Percentiles rank a stretch among this genome's conserved stretches.
Evolutionary conservation across 2,797 vertebrate genomes (phyloP).

Genomic region (Peromyscus nudipes): DNA sequence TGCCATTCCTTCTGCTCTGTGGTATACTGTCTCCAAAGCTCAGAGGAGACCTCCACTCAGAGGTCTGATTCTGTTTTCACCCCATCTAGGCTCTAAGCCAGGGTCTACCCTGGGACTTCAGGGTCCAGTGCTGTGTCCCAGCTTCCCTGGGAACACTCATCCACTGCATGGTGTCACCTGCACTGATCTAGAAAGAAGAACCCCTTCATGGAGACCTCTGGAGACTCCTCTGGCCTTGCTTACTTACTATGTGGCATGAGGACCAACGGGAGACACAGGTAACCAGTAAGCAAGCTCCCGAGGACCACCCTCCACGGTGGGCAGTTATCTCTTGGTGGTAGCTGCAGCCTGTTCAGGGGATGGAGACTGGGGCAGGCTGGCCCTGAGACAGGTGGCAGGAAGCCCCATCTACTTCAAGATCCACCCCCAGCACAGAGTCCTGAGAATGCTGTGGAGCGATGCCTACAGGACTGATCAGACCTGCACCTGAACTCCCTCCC

Average conservation of each 20-base stretch:
- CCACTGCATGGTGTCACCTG: not conserved
- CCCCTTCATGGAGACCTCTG: accelerated
- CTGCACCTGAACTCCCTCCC: not conserved
- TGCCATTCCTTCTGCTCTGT: too few species aligned
- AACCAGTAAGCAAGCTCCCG: too few species aligned
- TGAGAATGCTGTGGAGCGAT: too few species aligned
- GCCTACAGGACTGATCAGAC: not conserved
- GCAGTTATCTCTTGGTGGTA: not conserved
- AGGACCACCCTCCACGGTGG: not conserved
- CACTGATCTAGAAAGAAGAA: not conserved
- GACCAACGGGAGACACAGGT: not conserved
- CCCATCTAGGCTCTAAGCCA: not conserved
- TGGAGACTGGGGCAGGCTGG: not conserved
- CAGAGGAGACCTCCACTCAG: not conserved
- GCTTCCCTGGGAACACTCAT: not conserved
- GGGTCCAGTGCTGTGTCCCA: too few species aligned
- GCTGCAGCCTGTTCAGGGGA: not conserved
- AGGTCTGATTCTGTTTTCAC: not conserved
- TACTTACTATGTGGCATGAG: not conserved
- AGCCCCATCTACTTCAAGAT: not conserved
- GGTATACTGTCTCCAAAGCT: too few species aligned
- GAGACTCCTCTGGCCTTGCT: not conserved
- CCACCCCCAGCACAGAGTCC: not conserved
- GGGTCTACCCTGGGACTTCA: not conserved
- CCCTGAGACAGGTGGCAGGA: not conserved